Evolutionary conservation across 1,140 invertebrate genomes (phyloP).

Genomic region (Pissodes strobi): DNA sequence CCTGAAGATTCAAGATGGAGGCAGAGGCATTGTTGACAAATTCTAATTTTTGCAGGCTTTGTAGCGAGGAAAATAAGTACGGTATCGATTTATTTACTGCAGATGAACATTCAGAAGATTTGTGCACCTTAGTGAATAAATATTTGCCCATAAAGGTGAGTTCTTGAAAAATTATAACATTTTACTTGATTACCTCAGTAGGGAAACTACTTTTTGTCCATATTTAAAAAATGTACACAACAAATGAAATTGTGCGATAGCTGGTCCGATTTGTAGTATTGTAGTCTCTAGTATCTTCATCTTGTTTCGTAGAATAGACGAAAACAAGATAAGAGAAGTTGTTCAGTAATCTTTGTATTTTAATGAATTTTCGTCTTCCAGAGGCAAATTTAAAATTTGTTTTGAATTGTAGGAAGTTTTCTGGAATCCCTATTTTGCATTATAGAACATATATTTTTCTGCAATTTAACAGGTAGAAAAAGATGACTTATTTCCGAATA

Average conservation of each 20-base stretch:
- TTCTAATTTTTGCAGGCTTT: constrained; percentile 72
- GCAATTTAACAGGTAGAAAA: constrained; percentile 63
- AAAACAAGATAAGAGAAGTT: neutral
- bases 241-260: constrained; percentile 18
- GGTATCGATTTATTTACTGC: constrained; percentile 65
- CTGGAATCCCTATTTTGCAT: constrained; percentile 1
- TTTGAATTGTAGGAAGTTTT: neutral
- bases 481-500: constrained; percentile 70
- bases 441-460: neutral
- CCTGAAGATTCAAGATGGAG: constrained; percentile 45
- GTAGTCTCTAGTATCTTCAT: neutral
- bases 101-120: constrained; percentile 63
- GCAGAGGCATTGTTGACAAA: constrained; percentile 49
- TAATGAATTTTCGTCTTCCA: neutral
- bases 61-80: constrained; percentile 71
- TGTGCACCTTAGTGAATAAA: constrained; percentile 68
- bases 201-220: neutral
- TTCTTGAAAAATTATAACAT: constrained; percentile 53
- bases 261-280: constrained; percentile 2
- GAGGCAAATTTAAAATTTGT: constrained; percentile 43
- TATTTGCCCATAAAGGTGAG: constrained; percentile 74
- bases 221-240: neutral
- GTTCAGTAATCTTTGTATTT: neutral
- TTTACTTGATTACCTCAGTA: constrained; percentile 64
- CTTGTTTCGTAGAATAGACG: neutral